These are phyloP conservation scores for Propithecus deckenii DNA, from an alignment of 2,797 vertebrate species.

Conservation along the genomic window DNA sequence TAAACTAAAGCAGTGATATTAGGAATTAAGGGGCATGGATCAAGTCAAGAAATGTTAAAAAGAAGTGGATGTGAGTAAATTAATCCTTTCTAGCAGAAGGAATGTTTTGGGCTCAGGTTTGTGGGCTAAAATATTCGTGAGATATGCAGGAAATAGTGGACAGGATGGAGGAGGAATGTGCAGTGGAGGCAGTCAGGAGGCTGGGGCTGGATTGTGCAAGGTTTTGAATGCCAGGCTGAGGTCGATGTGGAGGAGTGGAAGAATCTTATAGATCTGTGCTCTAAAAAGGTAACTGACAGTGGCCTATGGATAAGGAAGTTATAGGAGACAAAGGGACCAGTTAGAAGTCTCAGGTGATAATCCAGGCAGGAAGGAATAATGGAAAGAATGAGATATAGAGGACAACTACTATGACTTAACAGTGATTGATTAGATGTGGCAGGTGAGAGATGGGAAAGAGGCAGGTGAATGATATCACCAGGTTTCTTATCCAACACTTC, in stretches of 20 bases:
- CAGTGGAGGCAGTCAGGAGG: not conserved
- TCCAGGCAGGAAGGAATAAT: not conserved
- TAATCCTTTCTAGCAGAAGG: not conserved
- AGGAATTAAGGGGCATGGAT: not conserved
- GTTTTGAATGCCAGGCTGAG: not conserved
- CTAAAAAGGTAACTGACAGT: not conserved
- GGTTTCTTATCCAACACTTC: not conserved
- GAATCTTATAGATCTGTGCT: not conserved
- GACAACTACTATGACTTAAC: not conserved
- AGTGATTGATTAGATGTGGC: not conserved
- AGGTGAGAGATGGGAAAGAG: not conserved
- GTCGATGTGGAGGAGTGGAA: not conserved
- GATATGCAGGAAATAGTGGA: not conserved
- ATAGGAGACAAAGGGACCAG: not conserved
- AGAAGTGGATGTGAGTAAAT: not conserved
- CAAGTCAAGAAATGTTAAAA: not conserved
- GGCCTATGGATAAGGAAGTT: not conserved
- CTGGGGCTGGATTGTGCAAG: not conserved
- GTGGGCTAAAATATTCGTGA: not conserved
- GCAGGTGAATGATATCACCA: not conserved
- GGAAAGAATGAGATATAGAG: not conserved
- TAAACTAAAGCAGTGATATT: not conserved
- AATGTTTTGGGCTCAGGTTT: not conserved
- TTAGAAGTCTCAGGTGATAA: not conserved
- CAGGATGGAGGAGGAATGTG: not conserved